These are phyloP conservation scores for Amblyjoppa fuscipennis DNA, from an alignment of 2,888 invertebrate genomes.

Conservation along the genomic window DNA sequence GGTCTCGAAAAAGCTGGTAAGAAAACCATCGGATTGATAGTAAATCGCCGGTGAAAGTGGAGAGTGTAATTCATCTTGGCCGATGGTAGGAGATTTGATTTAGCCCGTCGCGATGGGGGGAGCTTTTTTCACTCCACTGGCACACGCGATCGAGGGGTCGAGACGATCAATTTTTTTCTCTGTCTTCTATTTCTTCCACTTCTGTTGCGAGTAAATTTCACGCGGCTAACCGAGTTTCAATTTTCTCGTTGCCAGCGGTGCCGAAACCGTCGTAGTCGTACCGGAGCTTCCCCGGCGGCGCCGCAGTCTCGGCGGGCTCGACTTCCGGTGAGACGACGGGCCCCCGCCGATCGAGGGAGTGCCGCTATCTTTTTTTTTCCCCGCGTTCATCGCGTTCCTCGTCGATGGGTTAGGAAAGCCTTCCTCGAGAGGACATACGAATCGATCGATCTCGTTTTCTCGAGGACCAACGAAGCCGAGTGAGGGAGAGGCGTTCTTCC, in stretches of 20 bases:
- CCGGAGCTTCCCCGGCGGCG: constrained; percentile 45
- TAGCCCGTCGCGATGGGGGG: not conserved
- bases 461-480: constrained; percentile 26
- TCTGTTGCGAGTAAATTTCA: constrained; percentile 50
- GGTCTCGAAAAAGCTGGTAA: not conserved
- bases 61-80: constrained; percentile 4
- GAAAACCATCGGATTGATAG: not conserved
- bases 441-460: constrained; percentile 65
- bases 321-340: constrained; percentile 64
- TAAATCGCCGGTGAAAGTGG: constrained; percentile 1
- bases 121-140: constrained; percentile 42
- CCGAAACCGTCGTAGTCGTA: not conserved
- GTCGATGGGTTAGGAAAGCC: constrained; percentile 54
- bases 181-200: constrained; percentile 9
- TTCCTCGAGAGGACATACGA: constrained; percentile 65
- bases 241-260: constrained; percentile 55
- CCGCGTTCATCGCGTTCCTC: constrained; percentile 25
- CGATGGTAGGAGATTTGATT: constrained; percentile 28
- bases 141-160: constrained; percentile 25
- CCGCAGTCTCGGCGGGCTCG: constrained; percentile 64
- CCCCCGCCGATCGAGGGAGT: constrained; percentile 55
- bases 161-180: constrained; percentile 36
- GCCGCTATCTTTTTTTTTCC: constrained; percentile 48
- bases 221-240: constrained; percentile 66
- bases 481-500: constrained; percentile 34